Evolutionary conservation across 2,113 vertebrate genomes (phyloP), one percentile per base, ranked within the genome.

Genomic region (Carassius gibelio): DNA sequence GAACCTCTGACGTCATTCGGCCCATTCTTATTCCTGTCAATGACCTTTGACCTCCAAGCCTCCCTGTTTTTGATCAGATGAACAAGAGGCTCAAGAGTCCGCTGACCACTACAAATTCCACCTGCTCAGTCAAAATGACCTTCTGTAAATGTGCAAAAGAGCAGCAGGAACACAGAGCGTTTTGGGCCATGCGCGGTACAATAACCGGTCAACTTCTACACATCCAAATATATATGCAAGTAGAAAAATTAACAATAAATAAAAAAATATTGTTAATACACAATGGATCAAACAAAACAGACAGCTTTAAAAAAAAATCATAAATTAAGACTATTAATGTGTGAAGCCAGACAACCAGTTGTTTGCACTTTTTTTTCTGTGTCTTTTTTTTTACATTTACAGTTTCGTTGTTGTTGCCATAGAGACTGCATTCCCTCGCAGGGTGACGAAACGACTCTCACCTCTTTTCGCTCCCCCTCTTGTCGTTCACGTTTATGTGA

Each of bases 161-260:
- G 87, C 90, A 94, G 91, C 90, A 84, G 68, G 48, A 83, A 90
- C 91, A 89, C 76, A 79, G 48, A 90, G 86, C 90, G 88, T 90
- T 86, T 84, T 88, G 90, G 83, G 91, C 91, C 93, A 94, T 94
- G 93, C 93, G 90, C 86, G 86, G 90, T 88, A 91, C 30, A 88
- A 83, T 68, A 78, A 89, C 90, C 87, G 85, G 90, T 85, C 34
- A 75, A 86, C 89, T 81, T 75, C 61, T 62, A 68, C 84, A 88
- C 64, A 45, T 85, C 66, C 36, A 55, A 68, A 82, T 91, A 92
- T 92, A 94, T 96, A 97, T 94, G 95, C 96, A 95, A 95, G 95
- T 94, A 94, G 90, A 93, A 89, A 94, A 55, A 38, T 14, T 8
- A n/a, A 95, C 94, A 97, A 98, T 97, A 98, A 98, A 98, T 97